Percentiles rank a stretch among this genome's conserved stretches.
Conservation (phyloP, 1,140 invertebrate genomes). For the Acromyrmex heyeri region DNA sequence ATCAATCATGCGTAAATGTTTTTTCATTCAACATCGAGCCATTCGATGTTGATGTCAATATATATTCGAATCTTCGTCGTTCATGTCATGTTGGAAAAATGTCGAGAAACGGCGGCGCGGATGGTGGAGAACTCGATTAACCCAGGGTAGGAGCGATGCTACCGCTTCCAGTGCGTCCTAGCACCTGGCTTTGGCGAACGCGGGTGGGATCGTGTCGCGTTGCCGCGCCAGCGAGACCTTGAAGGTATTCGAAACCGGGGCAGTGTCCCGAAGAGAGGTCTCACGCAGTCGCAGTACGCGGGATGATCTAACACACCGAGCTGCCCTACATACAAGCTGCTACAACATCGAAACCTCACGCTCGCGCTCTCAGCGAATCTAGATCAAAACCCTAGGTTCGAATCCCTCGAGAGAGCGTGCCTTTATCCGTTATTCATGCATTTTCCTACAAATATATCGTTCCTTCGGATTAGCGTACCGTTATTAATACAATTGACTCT, state of each 20-base stretch:
- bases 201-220: slow-evolving; percentile 64
- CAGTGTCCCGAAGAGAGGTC: slow-evolving; percentile 78
- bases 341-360: slow-evolving; percentile 60
- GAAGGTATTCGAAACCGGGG: slow-evolving; percentile 83
- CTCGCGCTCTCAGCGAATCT: slow-evolving; percentile 67
- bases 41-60: slow-evolving; percentile 6
- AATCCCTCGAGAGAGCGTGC: slow-evolving; percentile 66
- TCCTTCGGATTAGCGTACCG: neutral
- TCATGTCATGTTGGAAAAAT: slow-evolving; percentile 34
- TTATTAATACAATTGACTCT: slow-evolving; percentile 37
- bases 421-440: slow-evolving; percentile 62
- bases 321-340: slow-evolving; percentile 80
- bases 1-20: slow-evolving; percentile 43
- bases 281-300: slow-evolving; percentile 71
- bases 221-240: slow-evolving; percentile 77
- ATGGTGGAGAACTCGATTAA: slow-evolving; percentile 51
- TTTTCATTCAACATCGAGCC: slow-evolving; percentile 31
- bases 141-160: slow-evolving; percentile 44
- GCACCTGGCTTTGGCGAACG: slow-evolving; percentile 55
- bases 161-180: slow-evolving; percentile 60
- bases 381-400: slow-evolving; percentile 71
- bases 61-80: neutral
- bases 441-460: slow-evolving; percentile 69
- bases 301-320: slow-evolving; percentile 66
- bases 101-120: slow-evolving; percentile 38